Base-by-base conservation (phyloP, 1,140 invertebrate species). In the Cydia splendana region DNA sequence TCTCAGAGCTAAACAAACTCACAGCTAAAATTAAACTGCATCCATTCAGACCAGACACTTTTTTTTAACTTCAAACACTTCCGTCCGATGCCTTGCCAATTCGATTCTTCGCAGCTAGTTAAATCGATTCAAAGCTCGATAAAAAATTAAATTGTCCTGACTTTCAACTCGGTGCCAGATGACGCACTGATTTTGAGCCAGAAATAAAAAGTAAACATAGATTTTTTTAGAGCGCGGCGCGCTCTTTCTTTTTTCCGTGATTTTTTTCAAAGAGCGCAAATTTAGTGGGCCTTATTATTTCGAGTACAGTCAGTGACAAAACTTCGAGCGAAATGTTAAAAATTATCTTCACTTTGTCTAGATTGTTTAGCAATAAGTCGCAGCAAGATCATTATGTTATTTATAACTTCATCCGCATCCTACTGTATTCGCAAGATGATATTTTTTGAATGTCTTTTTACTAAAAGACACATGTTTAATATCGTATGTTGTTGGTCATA, bases 71-170 rank as follows among this genome's bases (percentile, higher is more conserved):
- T 71, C 34, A 71, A 71, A 71, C n/a, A 71, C 67, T 71, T 71
- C 67, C 67, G 67, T 71, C 67, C 67, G 67, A 42, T 7, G 67
- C 9, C 18, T 62, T 71, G 67, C 67, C 67, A 71, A 71, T 38
- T 42, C 67, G 34, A 71, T 71, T 71, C 34, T 42, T 71, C 67
- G 67, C 67, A 71, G 30, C 30, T 71, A 71, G 67, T 71, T 71
- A 38, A 71, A 71, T 71, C 67, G 67, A 71, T 71, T 71, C n/a
- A 71, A 71, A 71, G 38, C 67, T 71, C 67, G 67, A 71, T 71
- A 71, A 38, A 42, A 71, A 20, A 71, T 45, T 71, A 45, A 71
- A 71, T 71, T 18, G 34, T n/a, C 34, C 7, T 38, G 67, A 38
- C 67, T 71, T 71, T 71, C 67, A 71, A 71, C 67, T 71, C 34